Evolutionary conservation across 2,888 invertebrate genomes (phyloP).

Genomic region (Thymelicus sylvestris): DNA sequence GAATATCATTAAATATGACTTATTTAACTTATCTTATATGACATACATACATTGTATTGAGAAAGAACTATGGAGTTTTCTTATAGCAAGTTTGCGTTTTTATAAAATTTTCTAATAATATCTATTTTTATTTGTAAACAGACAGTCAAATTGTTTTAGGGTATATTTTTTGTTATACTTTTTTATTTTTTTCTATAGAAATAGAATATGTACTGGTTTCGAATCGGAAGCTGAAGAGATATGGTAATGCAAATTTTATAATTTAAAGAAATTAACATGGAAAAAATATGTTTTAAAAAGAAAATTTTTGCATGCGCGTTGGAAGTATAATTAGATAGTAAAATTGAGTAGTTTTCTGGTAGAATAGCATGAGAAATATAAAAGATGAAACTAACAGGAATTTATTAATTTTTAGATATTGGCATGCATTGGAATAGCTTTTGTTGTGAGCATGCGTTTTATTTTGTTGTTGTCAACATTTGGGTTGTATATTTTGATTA

Average conservation of each 20-base stretch:
- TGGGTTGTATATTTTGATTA: not conserved
- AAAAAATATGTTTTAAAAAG: constrained; percentile 34
- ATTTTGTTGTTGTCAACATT: not conserved
- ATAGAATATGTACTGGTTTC: constrained; percentile 20
- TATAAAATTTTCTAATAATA: too few relatives aligned
- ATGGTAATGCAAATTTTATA: constrained; percentile 30
- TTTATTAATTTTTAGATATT: constrained; percentile 42
- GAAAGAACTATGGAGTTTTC: too few relatives aligned
- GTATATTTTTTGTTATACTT: constrained; percentile 2
- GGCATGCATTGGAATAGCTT: constrained; percentile 61
- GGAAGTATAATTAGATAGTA: constrained; percentile 28
- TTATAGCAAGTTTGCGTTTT: too few relatives aligned
- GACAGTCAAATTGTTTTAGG: too few relatives aligned
- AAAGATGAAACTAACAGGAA: constrained; percentile 54
- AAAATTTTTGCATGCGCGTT: constrained; percentile 44
- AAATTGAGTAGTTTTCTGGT: constrained; percentile 42
- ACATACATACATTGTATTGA: too few relatives aligned
- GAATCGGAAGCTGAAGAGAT: constrained; percentile 9
- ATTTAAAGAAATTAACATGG: constrained; percentile 17
- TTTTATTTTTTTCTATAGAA: constrained; percentile 23
- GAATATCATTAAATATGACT: too few relatives aligned
- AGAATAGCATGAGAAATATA: constrained; percentile 57
- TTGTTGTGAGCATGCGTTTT: constrained; percentile 59
- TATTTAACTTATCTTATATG: too few relatives aligned
- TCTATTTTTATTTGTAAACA: too few relatives aligned